These are phyloP conservation scores for Zosterops lateralis DNA, from an alignment of 2,113 vertebrate species.

Conservation along the genomic window DNA sequence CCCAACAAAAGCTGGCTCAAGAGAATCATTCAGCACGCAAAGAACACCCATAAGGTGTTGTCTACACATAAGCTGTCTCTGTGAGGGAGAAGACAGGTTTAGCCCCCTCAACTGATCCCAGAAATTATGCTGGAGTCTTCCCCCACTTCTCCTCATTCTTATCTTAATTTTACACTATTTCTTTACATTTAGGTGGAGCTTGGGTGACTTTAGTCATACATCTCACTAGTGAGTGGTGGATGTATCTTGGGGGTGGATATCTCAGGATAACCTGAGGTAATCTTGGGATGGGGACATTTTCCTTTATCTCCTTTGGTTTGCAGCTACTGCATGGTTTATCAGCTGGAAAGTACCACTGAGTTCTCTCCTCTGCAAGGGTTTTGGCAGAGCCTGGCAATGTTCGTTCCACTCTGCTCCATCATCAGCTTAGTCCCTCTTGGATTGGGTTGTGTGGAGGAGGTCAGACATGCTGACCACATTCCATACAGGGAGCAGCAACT, in stretches of 20 bases:
- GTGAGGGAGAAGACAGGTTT: fast-evolving
- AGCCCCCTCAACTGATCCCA: background rate
- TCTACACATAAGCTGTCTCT: background rate
- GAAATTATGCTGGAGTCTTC: background rate
- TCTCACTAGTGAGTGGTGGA: background rate
- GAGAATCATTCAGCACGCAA: background rate
- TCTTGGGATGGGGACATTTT: background rate
- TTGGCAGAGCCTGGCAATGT: background rate
- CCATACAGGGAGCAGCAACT: fast-evolving
- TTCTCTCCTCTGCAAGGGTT: background rate
- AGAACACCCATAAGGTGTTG: background rate
- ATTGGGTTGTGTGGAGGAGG: background rate
- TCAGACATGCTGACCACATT: background rate
- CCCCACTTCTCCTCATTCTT: background rate
- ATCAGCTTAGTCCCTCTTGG: background rate
- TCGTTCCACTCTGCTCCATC: background rate
- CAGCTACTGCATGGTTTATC: background rate
- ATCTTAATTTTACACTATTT: background rate
- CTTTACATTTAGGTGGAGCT: background rate
- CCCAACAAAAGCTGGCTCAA: fast-evolving
- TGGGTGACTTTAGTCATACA: background rate
- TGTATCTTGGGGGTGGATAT: too few relatives aligned
- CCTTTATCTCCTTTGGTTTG: background rate
- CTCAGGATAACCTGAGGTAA: background rate
- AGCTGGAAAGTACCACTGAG: background rate